A percentile compares a stretch with the other conserved stretches of the same genome.
Evolutionary conservation across 2,888 invertebrate genomes (phyloP).

Genomic region (Hirtodrosophila histrioides): DNA sequence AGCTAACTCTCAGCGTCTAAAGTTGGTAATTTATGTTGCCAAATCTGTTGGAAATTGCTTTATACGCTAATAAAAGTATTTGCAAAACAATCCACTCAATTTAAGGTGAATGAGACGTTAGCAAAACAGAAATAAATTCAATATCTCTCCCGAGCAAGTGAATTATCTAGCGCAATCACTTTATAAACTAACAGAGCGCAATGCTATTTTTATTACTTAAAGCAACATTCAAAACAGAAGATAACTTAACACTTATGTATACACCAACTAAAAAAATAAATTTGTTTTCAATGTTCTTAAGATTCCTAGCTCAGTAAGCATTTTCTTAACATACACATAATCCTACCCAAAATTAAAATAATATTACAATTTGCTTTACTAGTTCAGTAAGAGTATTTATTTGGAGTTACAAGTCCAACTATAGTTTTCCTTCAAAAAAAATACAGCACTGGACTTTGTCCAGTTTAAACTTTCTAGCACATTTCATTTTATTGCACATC

Average conservation of each 20-base stretch:
- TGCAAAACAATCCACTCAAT: constrained; percentile 49
- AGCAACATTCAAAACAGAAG: too few species aligned
- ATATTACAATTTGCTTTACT: too few species aligned
- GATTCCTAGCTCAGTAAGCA: too few species aligned
- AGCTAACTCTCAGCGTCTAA: constrained; percentile 19
- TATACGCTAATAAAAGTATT: constrained; percentile 67
- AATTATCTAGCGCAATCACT: constrained; percentile 10
- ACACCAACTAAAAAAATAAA: too few species aligned
- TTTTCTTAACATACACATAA: too few species aligned
- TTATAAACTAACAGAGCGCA: background rate
- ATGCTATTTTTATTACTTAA: too few species aligned
- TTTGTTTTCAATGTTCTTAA: too few species aligned
- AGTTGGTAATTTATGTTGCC: constrained; percentile 69
- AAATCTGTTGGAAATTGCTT: constrained; percentile 74
- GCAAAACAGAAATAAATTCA: constrained; percentile 12
- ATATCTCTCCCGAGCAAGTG: background rate
- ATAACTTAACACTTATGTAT: background rate
- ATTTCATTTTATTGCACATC: constrained; percentile 69
- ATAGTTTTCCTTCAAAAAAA: background rate
- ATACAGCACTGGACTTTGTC: constrained; percentile 31
- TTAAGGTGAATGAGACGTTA: constrained; percentile 40
- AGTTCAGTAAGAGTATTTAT: background rate
- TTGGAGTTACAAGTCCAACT: background rate
- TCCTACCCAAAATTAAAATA: too few species aligned
- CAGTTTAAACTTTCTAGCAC: constrained; percentile 57